Evolutionary conservation across 2,113 vertebrate species (phyloP), one percentile per base, ranked within the genome.

Genomic region (Aspidoscelis tigris): DNA sequence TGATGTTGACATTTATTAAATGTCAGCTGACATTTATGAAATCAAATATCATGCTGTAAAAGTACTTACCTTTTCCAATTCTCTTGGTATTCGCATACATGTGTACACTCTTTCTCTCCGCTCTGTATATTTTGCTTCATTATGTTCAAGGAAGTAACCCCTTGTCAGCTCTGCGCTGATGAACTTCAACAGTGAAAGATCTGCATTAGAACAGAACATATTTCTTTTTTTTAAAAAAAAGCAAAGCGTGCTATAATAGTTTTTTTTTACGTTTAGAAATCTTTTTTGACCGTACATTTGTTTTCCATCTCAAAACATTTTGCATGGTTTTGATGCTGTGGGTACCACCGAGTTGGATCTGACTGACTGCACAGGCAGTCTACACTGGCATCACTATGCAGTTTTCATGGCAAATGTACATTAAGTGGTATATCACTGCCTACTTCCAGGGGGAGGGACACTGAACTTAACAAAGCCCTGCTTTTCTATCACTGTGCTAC

Each of bases 61-160:
- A 44, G 76, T 81, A 93, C 84, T 86, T 93, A 98, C 99, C 98
- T 99, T 98, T 93, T 99, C 98, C 94, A 99, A 90, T 90, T 99
- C 99, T 95, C 97, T 97, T 68, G 99, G 99, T 95, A 99, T 99
- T 81, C 98, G 95, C 97, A 99, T 96, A 94, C 98, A 99, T 0
- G 98, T 99, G 95, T 99, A 99, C 1, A 99, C 98, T 85, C 97
- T 95, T 92, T 99, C 98, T 87, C 98, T 95, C 87, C 98, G 95
- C 92, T 99, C 98, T 0, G 96, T 99, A 90, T 98, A 99, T 92
- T 99, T 99, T 86, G 98, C 98, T 93, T 99, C 98, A 91, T 99
- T 98, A 95, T 99, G 98, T 89, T 99, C 98, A 91, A 99, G 97
- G 95, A 99, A 99, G 96, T 99, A 99, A 47, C 98, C 98, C 93